Evolutionary conservation across 1,140 invertebrate genomes (phyloP), one percentile per base, ranked within the genome.

Genomic region (Drosophila willistoni): DNA sequence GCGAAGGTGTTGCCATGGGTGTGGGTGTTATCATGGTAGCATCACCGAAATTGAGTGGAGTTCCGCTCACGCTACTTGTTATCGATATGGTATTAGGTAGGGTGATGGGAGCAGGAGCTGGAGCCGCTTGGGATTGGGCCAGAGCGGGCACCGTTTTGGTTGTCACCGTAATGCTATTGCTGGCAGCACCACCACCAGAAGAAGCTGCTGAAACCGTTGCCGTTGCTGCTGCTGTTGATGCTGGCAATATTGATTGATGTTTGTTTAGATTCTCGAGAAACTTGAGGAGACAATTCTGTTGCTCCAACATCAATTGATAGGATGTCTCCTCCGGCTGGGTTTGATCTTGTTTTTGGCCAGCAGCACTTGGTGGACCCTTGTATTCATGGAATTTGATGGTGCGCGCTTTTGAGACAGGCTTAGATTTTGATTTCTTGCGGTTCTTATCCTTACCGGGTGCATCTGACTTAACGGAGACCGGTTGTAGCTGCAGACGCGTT

Each of bases 351-450:
- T 93, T 93, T 39, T 94, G 94, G 81, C 97, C 96, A 87, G 98
- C 95, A 19, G 97, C 97, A 93, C 96, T 98, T 64, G 98, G 97
- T 44, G 98, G 98, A 62, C 98, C 98, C 94, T 99, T 99, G 92
- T 99, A 99, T 92, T 99, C 98, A 92, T 99, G 98, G 93, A 99
- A 99, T 93, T 99, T 99, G 70, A 99, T 98, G 47, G 96, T 97
- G 69, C 97, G 95, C 2, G 97, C 95, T 92, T 99, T 99, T 0
- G 95, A 94, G 68, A 95, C 94, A 5, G 95, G 94, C 89, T 97
- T 96, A 33, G 95, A 95, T 93, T 98, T 98, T n/a, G 94, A 95
- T 92, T 98, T 98, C 92, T 98, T 98, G 51, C 96, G 93, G 81
- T 96, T 97, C 86, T 97, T 97, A 81, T 96, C 96, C 89, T 97